These are phyloP conservation scores for Thaleichthys pacificus DNA, from an alignment of 2,797 vertebrate species.

Conservation along the genomic window DNA sequence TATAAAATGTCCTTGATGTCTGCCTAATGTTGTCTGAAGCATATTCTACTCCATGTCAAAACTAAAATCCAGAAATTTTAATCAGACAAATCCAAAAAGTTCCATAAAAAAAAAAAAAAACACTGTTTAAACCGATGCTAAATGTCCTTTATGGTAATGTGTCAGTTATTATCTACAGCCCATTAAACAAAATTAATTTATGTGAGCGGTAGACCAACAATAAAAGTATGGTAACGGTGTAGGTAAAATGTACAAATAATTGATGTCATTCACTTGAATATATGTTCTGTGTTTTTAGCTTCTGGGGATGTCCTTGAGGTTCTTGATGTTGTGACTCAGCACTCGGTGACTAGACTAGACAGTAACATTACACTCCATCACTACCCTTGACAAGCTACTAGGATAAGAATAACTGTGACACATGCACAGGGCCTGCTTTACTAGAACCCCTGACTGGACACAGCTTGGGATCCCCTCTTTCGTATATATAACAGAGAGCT, in stretches of 20 bases:
- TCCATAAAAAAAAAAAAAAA: no score
- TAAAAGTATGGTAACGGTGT: no score
- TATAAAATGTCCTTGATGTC: background rate
- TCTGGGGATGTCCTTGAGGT: constrained; percentile 16
- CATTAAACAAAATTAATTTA: background rate
- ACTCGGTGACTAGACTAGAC: constrained; percentile 5
- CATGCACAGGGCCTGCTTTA: constrained; percentile 49
- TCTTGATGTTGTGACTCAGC: constrained; percentile 63
- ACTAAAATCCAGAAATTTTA: background rate
- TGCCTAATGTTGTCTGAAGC: background rate
- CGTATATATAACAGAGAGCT: constrained; percentile 2
- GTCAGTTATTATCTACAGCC: background rate
- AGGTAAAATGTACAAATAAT: background rate
- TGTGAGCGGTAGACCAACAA: no score
- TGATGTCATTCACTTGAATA: background rate
- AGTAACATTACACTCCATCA: constrained; percentile 30
- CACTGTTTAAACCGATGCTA: no score
- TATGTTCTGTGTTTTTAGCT: constrained; percentile 26
- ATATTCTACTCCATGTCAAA: background rate
- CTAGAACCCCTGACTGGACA: constrained; percentile 31
- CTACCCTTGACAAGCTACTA: constrained; percentile 37
- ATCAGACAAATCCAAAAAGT: background rate
- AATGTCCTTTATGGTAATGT: background rate
- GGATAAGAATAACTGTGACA: constrained; percentile 69
- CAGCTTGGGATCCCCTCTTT: constrained; percentile 35